A percentile compares a stretch with the other conserved stretches of the same genome.
phyloP scores from a whole-genome alignment of 1,140 invertebrate species.

The Pseudomyrmex flavicornis region DNA sequence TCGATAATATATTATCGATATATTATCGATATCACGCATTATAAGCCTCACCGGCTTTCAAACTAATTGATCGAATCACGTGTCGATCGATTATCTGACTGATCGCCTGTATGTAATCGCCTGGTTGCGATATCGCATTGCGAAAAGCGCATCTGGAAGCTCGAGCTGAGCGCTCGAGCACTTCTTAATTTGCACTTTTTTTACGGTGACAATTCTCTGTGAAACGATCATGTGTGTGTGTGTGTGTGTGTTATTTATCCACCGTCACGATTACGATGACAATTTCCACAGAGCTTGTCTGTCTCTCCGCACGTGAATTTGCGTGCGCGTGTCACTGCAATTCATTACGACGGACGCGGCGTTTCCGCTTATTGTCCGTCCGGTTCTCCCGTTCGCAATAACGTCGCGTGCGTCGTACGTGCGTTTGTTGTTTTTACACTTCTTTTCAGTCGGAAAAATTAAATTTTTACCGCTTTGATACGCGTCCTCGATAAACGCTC shows the following conservation, averaged over 20 bases:
- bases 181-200: neutral
- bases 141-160: too few relatives aligned
- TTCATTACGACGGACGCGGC: constrained; percentile 40
- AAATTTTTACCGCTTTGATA: neutral
- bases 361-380: constrained; percentile 54
- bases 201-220: neutral
- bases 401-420: neutral
- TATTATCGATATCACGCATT: neutral
- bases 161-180: too few relatives aligned
- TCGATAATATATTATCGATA: neutral
- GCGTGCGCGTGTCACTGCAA: constrained; percentile 25
- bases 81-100: constrained; percentile 2
- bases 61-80: constrained; percentile 18
- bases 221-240: too few relatives aligned
- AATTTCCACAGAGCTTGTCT: too few relatives aligned
- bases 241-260: neutral
- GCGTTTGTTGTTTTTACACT: neutral
- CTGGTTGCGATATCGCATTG: neutral
- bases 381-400: constrained; percentile 13
- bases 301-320: neutral
- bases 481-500: neutral
- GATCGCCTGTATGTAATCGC: neutral
- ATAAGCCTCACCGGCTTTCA: neutral
- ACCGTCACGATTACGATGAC: neutral
- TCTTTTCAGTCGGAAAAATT: neutral